Conservation (phyloP, 2,888 invertebrate genomes). For the Drosophila nigritarsus region DNA sequence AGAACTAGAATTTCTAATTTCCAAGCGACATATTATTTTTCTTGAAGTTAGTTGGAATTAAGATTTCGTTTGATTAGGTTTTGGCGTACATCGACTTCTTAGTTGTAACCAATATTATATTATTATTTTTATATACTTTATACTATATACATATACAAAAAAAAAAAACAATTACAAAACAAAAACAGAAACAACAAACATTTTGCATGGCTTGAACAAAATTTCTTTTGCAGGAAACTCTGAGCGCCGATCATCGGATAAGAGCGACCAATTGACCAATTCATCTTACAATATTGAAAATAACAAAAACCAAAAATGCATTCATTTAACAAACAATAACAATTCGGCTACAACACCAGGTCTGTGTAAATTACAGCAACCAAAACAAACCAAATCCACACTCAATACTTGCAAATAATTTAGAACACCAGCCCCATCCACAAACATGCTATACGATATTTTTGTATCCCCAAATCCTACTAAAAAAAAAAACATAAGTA, state of each 20-base stretch:
- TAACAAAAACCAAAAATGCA: slow-evolving; percentile 85
- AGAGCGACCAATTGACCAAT: slow-evolving; percentile 85
- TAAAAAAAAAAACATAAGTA: background rate
- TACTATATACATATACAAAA: slow-evolving; percentile 26
- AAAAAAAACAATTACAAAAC: slow-evolving; percentile 13
- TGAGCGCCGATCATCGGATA: slow-evolving; percentile 85
- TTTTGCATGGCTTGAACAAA: slow-evolving; percentile 85
- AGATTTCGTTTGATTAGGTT: slow-evolving; percentile 24
- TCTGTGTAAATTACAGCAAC: slow-evolving; percentile 83
- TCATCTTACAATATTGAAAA: slow-evolving; percentile 84
- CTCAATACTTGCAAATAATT: slow-evolving; percentile 36
- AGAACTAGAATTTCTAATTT: background rate
- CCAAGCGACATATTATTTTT: slow-evolving; percentile 3
- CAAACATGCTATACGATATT: slow-evolving; percentile 4
- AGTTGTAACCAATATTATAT: slow-evolving; percentile 23
- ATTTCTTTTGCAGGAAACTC: slow-evolving; percentile 85
- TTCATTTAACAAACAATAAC: slow-evolving; percentile 85
- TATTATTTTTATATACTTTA: slow-evolving; percentile 14
- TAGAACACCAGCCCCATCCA: slow-evolving; percentile 32
- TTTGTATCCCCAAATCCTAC: slow-evolving; percentile 8
- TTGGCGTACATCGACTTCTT: slow-evolving; percentile 10
- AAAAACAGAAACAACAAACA: slow-evolving; percentile 51
- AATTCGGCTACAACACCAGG: slow-evolving; percentile 85
- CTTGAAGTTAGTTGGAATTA: slow-evolving; percentile 12
- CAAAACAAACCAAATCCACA: slow-evolving; percentile 35